These are phyloP conservation scores for Myiotriccus ornatus DNA, from an alignment of 2,797 vertebrate species.

Conservation along the genomic window DNA sequence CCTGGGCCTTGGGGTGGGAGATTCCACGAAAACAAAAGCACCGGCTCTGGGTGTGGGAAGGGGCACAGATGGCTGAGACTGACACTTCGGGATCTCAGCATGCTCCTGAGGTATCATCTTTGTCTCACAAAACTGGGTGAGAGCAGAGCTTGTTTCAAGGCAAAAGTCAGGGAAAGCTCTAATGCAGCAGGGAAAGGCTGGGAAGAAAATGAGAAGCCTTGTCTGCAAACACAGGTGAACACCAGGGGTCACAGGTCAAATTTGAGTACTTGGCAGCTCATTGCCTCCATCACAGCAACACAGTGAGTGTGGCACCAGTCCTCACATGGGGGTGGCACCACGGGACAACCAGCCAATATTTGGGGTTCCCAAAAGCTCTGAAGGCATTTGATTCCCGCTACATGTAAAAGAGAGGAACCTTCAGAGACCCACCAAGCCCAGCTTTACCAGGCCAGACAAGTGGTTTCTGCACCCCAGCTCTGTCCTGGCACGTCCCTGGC, in stretches of 20 bases:
- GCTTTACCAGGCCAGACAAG: neutral
- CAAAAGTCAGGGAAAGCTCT: neutral
- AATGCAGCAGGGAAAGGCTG: neutral
- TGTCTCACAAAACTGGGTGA: neutral
- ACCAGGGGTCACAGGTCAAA: neutral
- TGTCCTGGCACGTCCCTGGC: neutral
- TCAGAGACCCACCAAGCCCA: neutral
- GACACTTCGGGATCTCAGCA: neutral
- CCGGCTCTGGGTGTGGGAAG: neutral
- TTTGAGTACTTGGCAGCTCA: neutral
- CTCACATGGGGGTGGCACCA: neutral
- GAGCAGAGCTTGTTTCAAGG: neutral
- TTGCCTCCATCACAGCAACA: neutral
- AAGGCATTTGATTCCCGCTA: neutral
- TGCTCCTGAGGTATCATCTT: neutral
- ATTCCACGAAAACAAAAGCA: neutral
- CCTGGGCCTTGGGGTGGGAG: neutral
- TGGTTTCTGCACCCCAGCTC: neutral
- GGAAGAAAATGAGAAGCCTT: neutral
- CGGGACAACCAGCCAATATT: neutral
- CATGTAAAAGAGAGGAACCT: neutral
- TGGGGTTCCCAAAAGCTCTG: neutral
- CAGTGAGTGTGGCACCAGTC: neutral
- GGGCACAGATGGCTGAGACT: constrained; percentile 38
- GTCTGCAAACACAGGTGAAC: neutral